Evolutionary conservation across 2,797 vertebrate genomes (phyloP).

Genomic region (Gymnopithys bicolor): DNA sequence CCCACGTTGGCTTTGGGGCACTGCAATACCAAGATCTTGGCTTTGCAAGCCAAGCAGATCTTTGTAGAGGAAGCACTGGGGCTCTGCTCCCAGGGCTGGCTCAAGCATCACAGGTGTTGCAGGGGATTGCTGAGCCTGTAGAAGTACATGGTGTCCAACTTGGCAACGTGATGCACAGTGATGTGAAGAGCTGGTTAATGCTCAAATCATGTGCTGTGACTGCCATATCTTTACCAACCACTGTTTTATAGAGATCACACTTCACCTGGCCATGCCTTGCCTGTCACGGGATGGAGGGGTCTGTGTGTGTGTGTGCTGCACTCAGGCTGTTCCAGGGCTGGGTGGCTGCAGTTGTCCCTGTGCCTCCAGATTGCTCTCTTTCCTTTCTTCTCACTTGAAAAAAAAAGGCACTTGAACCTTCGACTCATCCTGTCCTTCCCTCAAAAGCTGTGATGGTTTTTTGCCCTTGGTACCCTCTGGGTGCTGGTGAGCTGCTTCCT

Average conservation of each 20-base stretch:
- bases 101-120: neutral
- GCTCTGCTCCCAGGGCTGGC: neutral
- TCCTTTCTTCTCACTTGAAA: neutral
- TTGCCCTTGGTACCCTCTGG: neutral
- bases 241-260: neutral
- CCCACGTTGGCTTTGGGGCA: fast-evolving
- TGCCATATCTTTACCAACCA: neutral
- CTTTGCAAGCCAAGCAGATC: neutral
- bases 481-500: neutral
- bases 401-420: neutral
- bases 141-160: neutral
- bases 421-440: neutral
- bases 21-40: neutral
- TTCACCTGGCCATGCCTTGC: neutral
- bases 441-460: neutral
- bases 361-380: fast-evolving
- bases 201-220: neutral
- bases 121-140: neutral
- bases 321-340: neutral
- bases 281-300: neutral
- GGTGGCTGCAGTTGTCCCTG: neutral
- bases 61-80: fast-evolving
- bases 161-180: fast-evolving
- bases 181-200: neutral
- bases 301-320: neutral